Percentiles rank a stretch among this genome's conserved stretches.
phyloP scores from a whole-genome alignment of 1,140 invertebrate genomes.

The Phymorhynchus buccinoides region DNA sequence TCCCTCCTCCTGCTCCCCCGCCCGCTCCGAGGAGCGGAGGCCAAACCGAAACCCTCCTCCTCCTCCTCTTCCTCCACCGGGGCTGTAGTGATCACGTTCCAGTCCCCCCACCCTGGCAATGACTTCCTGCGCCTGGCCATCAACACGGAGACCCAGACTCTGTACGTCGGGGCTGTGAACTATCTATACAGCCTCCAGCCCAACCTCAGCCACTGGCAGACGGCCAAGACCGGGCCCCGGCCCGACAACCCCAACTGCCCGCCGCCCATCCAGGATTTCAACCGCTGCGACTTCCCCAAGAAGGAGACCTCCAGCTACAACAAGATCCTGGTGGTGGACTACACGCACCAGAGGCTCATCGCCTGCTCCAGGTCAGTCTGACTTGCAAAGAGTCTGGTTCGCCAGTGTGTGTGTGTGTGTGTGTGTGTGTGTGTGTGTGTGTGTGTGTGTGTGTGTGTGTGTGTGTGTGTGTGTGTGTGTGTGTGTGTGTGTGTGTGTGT shows the following conservation, averaged over 20 bases:
- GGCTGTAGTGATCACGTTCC: slow-evolving; percentile 45
- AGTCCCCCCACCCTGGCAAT: slow-evolving; percentile 33
- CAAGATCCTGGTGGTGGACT: slow-evolving; percentile 96
- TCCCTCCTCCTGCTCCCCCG: not conserved
- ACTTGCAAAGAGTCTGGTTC: too few relatives aligned
- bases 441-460: too few relatives aligned
- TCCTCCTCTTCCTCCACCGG: not conserved
- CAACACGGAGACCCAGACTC: slow-evolving; percentile 90
- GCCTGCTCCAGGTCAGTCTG: slow-evolving; percentile 80
- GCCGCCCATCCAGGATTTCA: slow-evolving; percentile 20
- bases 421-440: too few relatives aligned
- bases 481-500: too few relatives aligned
- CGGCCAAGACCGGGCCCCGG: slow-evolving; percentile 89
- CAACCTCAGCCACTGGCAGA: slow-evolving; percentile 83
- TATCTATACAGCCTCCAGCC: slow-evolving; percentile 81
- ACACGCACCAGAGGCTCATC: slow-evolving; percentile 90
- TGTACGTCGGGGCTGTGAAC: slow-evolving; percentile 96
- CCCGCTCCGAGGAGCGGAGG: not conserved
- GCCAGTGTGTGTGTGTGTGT: not conserved
- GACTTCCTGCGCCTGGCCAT: slow-evolving; percentile 86
- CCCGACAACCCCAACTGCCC: slow-evolving; percentile 89
- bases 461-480: too few relatives aligned
- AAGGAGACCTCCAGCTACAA: slow-evolving; percentile 92
- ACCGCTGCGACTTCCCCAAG: slow-evolving; percentile 27
- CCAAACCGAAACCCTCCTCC: too few relatives aligned